These are phyloP conservation scores for Holothuria leucospilota DNA, from an alignment of 53 echinoderm and acorn worm genomes.

Conservation along the genomic window DNA sequence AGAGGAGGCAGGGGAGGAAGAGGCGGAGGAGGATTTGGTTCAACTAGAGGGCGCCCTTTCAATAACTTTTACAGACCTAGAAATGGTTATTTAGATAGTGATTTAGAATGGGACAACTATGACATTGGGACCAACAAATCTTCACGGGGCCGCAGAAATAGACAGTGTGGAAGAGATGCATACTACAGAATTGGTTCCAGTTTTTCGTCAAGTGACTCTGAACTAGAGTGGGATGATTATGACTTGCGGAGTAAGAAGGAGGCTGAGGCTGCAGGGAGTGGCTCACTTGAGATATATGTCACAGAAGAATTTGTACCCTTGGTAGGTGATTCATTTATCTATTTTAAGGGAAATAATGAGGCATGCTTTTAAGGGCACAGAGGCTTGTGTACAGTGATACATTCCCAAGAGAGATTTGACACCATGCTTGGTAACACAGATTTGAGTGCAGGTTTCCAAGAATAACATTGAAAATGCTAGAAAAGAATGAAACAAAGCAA, in stretches of 20 bases:
- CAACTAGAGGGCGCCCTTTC: conserved; percentile 47
- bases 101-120: conserved; percentile 98
- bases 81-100: conserved; percentile 65
- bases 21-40: conserved; percentile 25
- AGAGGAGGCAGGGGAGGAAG: conserved; percentile 49
- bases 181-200: conserved; percentile 61
- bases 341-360: too few species aligned
- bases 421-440: too few species aligned
- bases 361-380: too few species aligned
- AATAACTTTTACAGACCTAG: conserved; percentile 61
- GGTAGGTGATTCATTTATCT: conserved; percentile 63
- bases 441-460: too few species aligned
- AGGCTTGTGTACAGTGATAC: too few species aligned
- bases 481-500: too few species aligned
- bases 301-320: conserved; percentile 81
- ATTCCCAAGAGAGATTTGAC: too few species aligned
- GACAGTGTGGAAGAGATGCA: conserved; percentile 54
- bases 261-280: conserved; percentile 69
- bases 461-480: too few species aligned
- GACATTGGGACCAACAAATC: conserved; percentile 80
- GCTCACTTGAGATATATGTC: conserved; percentile 65
- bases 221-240: conserved; percentile 98
- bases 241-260: conserved; percentile 87
- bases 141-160: conserved; percentile 25
- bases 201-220: conserved; percentile 68